Conservation (phyloP, 2,797 vertebrate genomes). For the Chromis chromis region DNA sequence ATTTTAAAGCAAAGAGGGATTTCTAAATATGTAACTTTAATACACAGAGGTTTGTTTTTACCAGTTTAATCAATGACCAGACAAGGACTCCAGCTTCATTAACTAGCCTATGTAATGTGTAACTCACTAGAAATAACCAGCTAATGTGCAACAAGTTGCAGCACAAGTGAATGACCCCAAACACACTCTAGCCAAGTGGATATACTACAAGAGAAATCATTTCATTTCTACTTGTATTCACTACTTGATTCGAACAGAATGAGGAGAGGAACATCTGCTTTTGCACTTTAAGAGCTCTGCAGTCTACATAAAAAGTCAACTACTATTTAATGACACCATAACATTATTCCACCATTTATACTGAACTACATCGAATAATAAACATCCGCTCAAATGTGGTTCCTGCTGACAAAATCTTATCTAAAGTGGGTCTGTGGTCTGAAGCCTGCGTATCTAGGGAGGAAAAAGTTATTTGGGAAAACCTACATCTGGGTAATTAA, state of each 20-base stretch:
- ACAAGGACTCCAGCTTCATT: constrained; percentile 26
- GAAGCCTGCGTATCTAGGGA: constrained; percentile 43
- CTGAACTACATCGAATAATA: constrained; percentile 57
- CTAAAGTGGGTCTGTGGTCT: constrained; percentile 51
- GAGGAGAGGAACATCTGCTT: background rate
- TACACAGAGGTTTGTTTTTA: too few relatives aligned
- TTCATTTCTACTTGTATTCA: background rate
- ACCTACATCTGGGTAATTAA: constrained; percentile 51
- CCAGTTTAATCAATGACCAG: too few relatives aligned
- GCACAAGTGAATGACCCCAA: constrained; percentile 43
- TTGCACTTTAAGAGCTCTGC: too few relatives aligned
- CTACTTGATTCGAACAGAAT: background rate
- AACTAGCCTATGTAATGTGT: constrained; percentile 64
- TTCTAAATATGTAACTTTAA: too few relatives aligned
- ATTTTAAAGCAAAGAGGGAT: too few relatives aligned
- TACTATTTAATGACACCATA: constrained; percentile 31
- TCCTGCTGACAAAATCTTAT: constrained; percentile 79
- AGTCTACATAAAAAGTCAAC: background rate
- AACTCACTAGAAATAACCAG: constrained; percentile 57
- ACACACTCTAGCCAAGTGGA: background rate
- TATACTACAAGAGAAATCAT: background rate
- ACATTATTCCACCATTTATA: constrained; percentile 39
- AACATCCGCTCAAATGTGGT: constrained; percentile 72
- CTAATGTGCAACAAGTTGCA: constrained; percentile 43
- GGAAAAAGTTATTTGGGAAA: constrained; percentile 43